phyloP scores from a whole-genome alignment of 37 sponge, comb jelly and placozoan species.

The Ephydatia muelleri region DNA sequence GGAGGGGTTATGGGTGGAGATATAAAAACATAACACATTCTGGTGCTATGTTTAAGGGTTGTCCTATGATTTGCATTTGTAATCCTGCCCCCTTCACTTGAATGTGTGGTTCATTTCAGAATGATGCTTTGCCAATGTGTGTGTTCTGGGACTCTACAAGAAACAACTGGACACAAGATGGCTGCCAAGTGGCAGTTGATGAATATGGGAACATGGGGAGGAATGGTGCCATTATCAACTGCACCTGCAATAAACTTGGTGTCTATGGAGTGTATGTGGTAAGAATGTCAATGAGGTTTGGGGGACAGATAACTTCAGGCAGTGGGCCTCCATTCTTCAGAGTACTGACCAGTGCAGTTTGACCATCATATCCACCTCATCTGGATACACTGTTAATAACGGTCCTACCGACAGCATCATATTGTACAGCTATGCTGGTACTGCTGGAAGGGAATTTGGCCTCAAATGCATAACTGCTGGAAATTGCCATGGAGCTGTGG shows the following conservation, averaged over 20 bases:
- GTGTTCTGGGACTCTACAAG: background rate
- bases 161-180: background rate
- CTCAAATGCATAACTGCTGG: background rate
- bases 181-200: background rate
- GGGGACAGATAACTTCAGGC: too few relatives aligned
- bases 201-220: background rate
- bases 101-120: background rate
- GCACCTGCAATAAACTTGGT: background rate
- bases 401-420: background rate
- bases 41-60: too few relatives aligned
- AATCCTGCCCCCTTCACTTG: background rate
- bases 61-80: too few relatives aligned
- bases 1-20: too few relatives aligned
- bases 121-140: background rate
- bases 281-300: background rate
- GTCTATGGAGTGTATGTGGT: slow-evolving; percentile 16
- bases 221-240: background rate
- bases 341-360: background rate
- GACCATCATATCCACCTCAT: too few relatives aligned
- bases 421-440: background rate
- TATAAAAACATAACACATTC: background rate
- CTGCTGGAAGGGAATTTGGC: background rate
- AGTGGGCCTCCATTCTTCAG: too few relatives aligned
- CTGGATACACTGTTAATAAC: too few relatives aligned
- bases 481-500: background rate